phyloP scores from a whole-genome alignment of 2,113 vertebrate genomes.

The Cromileptes altivelis region DNA sequence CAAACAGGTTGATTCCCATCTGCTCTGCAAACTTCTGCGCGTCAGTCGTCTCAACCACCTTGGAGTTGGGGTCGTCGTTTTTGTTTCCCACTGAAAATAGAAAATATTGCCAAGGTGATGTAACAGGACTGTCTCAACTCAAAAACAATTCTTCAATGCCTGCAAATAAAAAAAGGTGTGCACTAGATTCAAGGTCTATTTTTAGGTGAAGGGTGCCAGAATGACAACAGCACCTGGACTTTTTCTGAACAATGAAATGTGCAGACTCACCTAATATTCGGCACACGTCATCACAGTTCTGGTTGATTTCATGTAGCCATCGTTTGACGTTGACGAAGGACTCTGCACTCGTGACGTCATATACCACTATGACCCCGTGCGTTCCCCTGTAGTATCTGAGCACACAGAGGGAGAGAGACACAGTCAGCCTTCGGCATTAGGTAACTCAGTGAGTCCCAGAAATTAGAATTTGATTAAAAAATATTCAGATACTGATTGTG shows the following conservation, averaged over 20 bases:
- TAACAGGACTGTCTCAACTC: not conserved
- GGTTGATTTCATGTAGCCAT: slow-evolving; percentile 99
- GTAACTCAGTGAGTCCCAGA: not conserved
- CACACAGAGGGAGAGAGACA: slow-evolving; percentile 23
- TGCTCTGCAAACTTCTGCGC: slow-evolving; percentile 98
- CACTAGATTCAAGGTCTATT: not conserved
- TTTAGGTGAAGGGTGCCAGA: not conserved
- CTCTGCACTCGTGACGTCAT: slow-evolving; percentile 97
- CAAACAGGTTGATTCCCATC: slow-evolving; percentile 98
- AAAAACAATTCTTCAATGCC: not conserved
- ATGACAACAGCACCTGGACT: not conserved
- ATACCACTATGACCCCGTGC: slow-evolving; percentile 98
- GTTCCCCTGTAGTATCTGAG: slow-evolving; percentile 97
- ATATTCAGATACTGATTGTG: not conserved
- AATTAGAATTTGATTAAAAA: not conserved
- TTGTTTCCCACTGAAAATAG: slow-evolving; percentile 94
- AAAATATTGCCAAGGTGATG: not conserved
- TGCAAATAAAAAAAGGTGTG: not conserved
- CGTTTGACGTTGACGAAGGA: slow-evolving; percentile 99
- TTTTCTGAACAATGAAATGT: not conserved
- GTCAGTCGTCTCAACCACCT: slow-evolving; percentile 98
- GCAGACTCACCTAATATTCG: slow-evolving; percentile 93
- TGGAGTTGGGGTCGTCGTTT: slow-evolving; percentile 97
- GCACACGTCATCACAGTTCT: slow-evolving; percentile 98
- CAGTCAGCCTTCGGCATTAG: not conserved